These are phyloP conservation scores for Calonectris borealis DNA, from an alignment of 2,113 vertebrate genomes.

Conservation along the genomic window DNA sequence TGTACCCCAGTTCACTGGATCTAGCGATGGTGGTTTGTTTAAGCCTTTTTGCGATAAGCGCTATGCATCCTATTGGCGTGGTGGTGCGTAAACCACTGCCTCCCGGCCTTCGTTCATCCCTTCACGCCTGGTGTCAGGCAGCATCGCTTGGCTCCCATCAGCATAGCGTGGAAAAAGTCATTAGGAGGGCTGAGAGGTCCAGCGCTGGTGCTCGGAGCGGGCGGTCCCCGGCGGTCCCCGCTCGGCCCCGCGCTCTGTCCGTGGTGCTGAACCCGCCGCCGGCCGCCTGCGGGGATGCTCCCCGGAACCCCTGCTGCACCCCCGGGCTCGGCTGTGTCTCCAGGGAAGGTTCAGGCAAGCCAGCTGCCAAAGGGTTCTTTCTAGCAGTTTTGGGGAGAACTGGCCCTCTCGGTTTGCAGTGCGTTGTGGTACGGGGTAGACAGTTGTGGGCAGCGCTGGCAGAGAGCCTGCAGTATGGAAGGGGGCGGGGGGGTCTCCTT, in stretches of 20 bases:
- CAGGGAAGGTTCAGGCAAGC: accelerated
- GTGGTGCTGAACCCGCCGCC: constrained; percentile 45
- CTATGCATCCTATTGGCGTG: accelerated
- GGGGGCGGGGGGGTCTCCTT: background rate
- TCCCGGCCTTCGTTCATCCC: no score
- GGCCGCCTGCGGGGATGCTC: background rate
- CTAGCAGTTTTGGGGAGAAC: no score
- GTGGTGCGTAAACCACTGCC: accelerated
- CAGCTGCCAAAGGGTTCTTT: accelerated
- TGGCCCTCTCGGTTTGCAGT: accelerated
- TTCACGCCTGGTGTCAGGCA: no score
- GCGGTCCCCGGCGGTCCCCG: background rate
- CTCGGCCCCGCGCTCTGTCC: constrained; percentile 13
- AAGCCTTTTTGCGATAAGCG: accelerated
- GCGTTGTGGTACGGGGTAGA: accelerated
- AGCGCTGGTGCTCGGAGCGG: background rate
- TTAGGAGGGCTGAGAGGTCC: accelerated
- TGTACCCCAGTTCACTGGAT: accelerated
- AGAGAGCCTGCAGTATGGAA: background rate
- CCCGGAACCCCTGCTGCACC: no score
- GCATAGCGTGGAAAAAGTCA: accelerated
- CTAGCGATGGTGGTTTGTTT: accelerated
- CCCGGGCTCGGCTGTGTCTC: accelerated
- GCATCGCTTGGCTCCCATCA: background rate
- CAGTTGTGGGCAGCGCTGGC: background rate